Evolutionary conservation across 1,140 invertebrate species (phyloP), one percentile per base, ranked within the genome.

Genomic region (Sipha flava): DNA sequence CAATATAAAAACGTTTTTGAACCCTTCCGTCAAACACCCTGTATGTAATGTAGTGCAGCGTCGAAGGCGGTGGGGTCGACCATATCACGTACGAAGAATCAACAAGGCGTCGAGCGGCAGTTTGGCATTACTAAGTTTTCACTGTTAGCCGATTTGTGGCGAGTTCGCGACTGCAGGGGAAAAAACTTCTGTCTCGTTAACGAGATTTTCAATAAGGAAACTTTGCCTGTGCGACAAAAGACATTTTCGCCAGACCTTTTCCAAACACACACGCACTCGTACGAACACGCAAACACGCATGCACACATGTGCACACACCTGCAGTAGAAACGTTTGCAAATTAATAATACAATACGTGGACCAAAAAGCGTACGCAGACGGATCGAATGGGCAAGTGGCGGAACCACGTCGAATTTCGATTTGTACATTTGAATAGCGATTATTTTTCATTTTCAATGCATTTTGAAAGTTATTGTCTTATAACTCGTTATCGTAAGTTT

Each of bases 121-220:
- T 73, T 47, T 72, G 43, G 23, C 26, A 26, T 72, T 47, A 3
- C 66, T 2, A 21, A 70, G 66, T 40, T 70, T 70, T 72, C 21
- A 9, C 23, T 18, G 43, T 72, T 43, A 18, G 68, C 23, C 40
- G 68, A 52, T 73, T 73, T 52, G 68, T 10, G 29, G 45, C 9
- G 7, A 70, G 21, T 70, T 45, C 18, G 66, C 4, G 40, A 14
- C 7, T 4, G 21, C 16, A 23, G 18, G 40, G 26, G 70, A 73
- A 73, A 73, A 73, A 73, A 73, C 43, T 73, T 73, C 29, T n/a
- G 47, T 54, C 29, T 73, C 47, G 70, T 73, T 73, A 73, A 73
- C 70, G 70, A 73, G 70, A 73, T 73, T 73, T 73, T 73, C 70
- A 54, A 73, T 73, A 73, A 54, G 29, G 70, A 73, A 73, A 73